These are phyloP conservation scores for Leptosomus discolor DNA, from an alignment of 2,113 vertebrate genomes.

Conservation along the genomic window DNA sequence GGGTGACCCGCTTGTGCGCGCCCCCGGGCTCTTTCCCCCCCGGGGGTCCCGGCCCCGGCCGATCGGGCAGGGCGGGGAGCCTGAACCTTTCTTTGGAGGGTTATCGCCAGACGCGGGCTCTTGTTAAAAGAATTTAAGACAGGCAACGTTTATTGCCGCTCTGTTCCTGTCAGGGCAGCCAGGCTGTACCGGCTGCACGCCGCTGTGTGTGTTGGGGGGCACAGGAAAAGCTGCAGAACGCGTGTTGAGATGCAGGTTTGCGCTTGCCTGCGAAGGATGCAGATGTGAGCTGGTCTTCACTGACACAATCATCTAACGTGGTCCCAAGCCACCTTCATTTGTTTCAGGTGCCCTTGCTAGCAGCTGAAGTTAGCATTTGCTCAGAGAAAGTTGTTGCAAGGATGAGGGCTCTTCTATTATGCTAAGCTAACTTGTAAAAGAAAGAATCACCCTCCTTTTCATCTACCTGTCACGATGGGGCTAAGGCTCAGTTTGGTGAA, in stretches of 20 bases:
- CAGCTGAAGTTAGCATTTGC: not conserved
- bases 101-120: not conserved
- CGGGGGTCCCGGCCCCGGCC: too few species aligned
- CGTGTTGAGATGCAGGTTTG: not conserved
- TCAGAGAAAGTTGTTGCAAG: not conserved
- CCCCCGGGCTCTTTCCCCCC: too few species aligned
- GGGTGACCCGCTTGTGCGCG: too few species aligned
- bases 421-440: not conserved
- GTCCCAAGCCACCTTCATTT: not conserved
- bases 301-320: rapidly evolving
- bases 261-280: not conserved
- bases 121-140: rapidly evolving
- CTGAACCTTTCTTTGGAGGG: not conserved
- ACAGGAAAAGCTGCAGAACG: not conserved
- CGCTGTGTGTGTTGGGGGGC: not conserved
- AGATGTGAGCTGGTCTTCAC: not conserved
- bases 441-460: not conserved
- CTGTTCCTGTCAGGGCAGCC: not conserved
- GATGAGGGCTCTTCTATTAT: not conserved
- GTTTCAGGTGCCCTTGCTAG: rapidly evolving
- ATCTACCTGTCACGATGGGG: not conserved
- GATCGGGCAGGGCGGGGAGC: not conserved
- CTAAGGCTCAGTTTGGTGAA: not conserved
- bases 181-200: rapidly evolving
- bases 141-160: rapidly evolving